Evolutionary conservation across 2,888 invertebrate species (phyloP).

Genomic region (Matsumyia berberina): DNA sequence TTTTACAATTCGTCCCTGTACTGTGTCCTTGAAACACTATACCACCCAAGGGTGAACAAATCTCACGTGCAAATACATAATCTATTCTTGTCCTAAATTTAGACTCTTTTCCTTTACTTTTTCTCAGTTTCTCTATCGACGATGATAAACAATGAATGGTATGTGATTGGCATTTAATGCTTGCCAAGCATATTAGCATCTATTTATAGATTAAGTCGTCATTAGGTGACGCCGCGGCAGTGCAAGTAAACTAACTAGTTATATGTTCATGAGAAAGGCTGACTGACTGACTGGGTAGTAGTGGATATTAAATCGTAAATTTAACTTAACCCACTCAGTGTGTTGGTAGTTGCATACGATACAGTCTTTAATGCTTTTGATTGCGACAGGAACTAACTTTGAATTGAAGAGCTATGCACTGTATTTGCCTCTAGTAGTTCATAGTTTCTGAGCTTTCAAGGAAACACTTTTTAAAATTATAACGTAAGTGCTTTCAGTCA

Average conservation of each 20-base stretch:
- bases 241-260: constrained; percentile 33
- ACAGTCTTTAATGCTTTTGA: background rate
- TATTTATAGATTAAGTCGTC: constrained; percentile 65
- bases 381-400: constrained; percentile 39
- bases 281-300: constrained; percentile 1
- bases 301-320: constrained; percentile 47
- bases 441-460: too few species aligned
- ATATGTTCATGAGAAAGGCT: constrained; percentile 19
- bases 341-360: background rate
- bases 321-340: constrained; percentile 38
- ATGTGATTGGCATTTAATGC: constrained; percentile 69
- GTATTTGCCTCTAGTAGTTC: too few species aligned
- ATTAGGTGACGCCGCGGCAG: constrained; percentile 37
- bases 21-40: constrained; percentile 49
- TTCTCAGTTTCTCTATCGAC: constrained; percentile 9
- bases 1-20: constrained; percentile 6
- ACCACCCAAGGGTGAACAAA: constrained; percentile 3
- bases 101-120: constrained; percentile 31
- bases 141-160: constrained; percentile 34
- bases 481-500: too few species aligned
- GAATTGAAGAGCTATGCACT: too few species aligned
- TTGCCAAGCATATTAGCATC: constrained; percentile 37
- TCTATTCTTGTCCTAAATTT: constrained; percentile 43
- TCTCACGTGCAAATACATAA: constrained; percentile 28
- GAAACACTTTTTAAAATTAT: too few species aligned